These are phyloP conservation scores for Brachystomella parvula DNA, from an alignment of 1,140 invertebrate genomes.

Conservation along the genomic window DNA sequence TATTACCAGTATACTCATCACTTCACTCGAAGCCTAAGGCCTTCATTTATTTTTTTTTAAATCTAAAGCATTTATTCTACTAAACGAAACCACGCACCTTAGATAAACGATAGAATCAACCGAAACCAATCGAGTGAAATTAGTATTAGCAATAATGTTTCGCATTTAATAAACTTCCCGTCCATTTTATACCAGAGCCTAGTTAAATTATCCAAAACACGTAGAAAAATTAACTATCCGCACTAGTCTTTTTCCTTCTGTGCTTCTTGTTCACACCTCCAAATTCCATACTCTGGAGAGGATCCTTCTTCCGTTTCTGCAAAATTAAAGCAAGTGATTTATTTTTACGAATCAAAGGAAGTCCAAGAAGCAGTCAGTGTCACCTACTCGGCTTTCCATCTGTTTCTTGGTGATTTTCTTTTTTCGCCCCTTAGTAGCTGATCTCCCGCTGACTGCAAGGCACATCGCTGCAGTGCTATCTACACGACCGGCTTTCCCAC, in stretches of 20 bases:
- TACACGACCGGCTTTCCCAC: conserved; percentile 19
- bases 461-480: neutral
- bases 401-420: conserved; percentile 13
- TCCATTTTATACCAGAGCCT: neutral
- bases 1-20: neutral
- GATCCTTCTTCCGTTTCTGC: conserved; percentile 29
- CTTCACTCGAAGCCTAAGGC: neutral
- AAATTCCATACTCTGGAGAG: conserved; percentile 31
- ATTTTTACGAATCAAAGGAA: neutral
- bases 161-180: neutral
- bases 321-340: neutral
- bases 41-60: neutral
- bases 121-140: neutral
- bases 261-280: conserved; percentile 29
- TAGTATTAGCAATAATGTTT: neutral
- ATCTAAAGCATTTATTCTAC: neutral
- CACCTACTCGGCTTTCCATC: neutral
- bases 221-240: neutral
- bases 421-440: conserved; percentile 7
- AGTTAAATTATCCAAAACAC: neutral
- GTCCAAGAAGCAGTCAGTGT: neutral
- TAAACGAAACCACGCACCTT: neutral
- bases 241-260: conserved; percentile 6
- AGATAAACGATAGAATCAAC: neutral
- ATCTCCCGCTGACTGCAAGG: conserved; percentile 8